Evolutionary conservation across 2,888 invertebrate species (phyloP).

Genomic region (Patella caerulea): DNA sequence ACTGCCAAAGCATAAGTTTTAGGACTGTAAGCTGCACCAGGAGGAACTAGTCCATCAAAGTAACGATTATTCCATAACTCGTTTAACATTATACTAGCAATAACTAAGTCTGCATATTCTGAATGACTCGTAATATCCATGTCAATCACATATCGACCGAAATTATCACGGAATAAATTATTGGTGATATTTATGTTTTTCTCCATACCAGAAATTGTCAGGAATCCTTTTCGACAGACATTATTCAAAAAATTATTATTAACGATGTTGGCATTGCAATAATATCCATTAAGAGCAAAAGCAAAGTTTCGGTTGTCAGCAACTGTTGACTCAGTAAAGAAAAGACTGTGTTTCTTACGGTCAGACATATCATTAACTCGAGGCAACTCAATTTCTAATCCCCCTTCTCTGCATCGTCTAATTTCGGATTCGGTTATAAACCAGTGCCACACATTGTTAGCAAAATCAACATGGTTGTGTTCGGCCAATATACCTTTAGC

Average conservation of each 20-base stretch:
- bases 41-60: constrained; percentile 32
- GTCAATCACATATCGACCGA: constrained; percentile 86
- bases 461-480: constrained; percentile 90
- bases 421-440: constrained; percentile 88
- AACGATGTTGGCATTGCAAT: constrained; percentile 88
- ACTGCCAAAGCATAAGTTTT: constrained; percentile 85
- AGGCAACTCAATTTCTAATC: constrained; percentile 90
- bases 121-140: constrained; percentile 92
- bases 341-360: constrained; percentile 82
- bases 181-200: constrained; percentile 88
- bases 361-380: constrained; percentile 77
- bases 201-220: constrained; percentile 88
- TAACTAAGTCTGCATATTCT: constrained; percentile 82
- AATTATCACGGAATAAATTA: constrained; percentile 86
- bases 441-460: constrained; percentile 98
- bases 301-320: constrained; percentile 87
- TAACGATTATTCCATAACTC: constrained; percentile 53
- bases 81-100: constrained; percentile 75
- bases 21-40: constrained; percentile 53
- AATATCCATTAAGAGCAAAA: constrained; percentile 92
- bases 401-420: constrained; percentile 87
- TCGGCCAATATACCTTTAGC: constrained; percentile 87
- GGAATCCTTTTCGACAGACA: constrained; percentile 76
- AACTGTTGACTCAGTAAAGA: constrained; percentile 89
- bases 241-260: constrained; percentile 89